Conservation (phyloP, 2,113 vertebrate genomes). For the Puma concolor region DNA sequence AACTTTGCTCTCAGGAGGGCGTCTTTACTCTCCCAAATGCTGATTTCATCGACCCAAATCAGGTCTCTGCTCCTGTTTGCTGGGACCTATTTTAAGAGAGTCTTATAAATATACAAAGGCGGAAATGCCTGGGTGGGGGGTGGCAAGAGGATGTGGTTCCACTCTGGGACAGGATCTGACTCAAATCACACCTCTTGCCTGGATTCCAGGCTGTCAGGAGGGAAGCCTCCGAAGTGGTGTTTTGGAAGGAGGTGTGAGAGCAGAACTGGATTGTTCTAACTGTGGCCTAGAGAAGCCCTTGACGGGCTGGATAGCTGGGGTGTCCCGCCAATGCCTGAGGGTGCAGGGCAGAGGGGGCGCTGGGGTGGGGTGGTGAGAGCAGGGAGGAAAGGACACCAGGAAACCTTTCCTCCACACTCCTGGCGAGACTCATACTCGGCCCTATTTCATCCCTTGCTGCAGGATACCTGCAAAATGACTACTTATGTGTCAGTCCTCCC, state of each 20-base stretch:
- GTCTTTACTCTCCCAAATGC: conserved; percentile 6
- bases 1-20: background rate
- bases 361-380: background rate
- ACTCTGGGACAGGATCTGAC: conserved; percentile 69
- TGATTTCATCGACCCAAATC: conserved; percentile 63
- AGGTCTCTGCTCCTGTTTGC: conserved; percentile 45
- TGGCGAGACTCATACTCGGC: background rate
- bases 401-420: background rate
- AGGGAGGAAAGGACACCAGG: no score
- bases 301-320: background rate
- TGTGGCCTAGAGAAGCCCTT: background rate
- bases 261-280: background rate
- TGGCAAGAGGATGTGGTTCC: conserved; percentile 66
- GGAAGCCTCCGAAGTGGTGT: background rate
- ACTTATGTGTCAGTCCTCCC: background rate
- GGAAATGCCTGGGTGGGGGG: conserved; percentile 53
- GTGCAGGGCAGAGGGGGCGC: background rate
- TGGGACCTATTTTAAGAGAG: conserved; percentile 72
- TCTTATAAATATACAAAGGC: conserved; percentile 73
- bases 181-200: conserved; percentile 62
- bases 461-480: background rate
- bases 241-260: conserved; percentile 11
- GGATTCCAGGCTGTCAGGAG: conserved; percentile 10
- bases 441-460: background rate
- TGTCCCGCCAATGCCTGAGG: accelerated